Percentiles rank a stretch among this genome's conserved stretches.
Conservation (phyloP, 2,113 vertebrate species). For the Prionailurus bengalensis region DNA sequence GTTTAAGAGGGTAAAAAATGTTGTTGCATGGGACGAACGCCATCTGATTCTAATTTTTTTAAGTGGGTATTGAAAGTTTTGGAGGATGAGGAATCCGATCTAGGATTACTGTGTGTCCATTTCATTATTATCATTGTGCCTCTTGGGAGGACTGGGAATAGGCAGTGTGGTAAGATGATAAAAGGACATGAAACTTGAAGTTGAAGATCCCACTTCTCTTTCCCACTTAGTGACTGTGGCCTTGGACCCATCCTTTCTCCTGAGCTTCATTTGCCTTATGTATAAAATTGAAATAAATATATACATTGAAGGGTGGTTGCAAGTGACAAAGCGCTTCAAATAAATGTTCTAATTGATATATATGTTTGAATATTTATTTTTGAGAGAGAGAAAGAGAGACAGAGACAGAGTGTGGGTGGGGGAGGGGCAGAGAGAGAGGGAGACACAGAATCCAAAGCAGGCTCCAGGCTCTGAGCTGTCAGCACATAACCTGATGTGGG, state of each 20-base stretch:
- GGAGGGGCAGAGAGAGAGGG: too few species aligned
- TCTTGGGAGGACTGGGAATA: background rate
- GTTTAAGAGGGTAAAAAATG: background rate
- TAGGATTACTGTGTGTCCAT: background rate
- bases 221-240: background rate
- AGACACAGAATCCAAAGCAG: too few species aligned
- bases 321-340: background rate
- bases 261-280: background rate
- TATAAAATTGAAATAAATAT: conserved; percentile 36
- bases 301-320: background rate
- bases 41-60: background rate
- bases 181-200: background rate
- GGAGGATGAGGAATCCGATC: background rate
- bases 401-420: too few species aligned
- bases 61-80: background rate
- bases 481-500: too few species aligned
- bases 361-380: too few species aligned
- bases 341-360: background rate
- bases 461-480: too few species aligned
- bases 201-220: background rate
- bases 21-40: background rate
- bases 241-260: background rate
- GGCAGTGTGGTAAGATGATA: background rate
- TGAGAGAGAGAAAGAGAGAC: too few species aligned
- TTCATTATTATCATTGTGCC: background rate